Conservation (phyloP, 1,140 invertebrate genomes). For the Sarcophaga bullata region DNA sequence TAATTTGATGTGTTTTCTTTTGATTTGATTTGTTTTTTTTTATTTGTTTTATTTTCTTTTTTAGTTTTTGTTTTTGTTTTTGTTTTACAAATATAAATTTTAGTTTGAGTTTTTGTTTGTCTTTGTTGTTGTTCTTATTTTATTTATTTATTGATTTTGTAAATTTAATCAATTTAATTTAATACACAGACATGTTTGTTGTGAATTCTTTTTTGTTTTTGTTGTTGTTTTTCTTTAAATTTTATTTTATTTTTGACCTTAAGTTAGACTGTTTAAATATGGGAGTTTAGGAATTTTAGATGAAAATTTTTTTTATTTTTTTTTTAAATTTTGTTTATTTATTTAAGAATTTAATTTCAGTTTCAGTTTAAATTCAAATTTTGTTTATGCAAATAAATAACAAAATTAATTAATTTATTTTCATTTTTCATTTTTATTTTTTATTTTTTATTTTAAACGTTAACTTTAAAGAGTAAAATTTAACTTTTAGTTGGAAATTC, state of each 20-base stretch:
- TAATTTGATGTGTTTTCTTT: background rate
- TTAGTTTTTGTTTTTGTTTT: background rate
- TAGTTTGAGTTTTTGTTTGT: constrained; percentile 1
- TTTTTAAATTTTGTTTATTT: too few species aligned
- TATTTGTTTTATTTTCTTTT: too few species aligned
- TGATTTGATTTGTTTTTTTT: too few species aligned
- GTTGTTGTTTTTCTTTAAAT: constrained; percentile 4
- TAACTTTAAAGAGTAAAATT: background rate
- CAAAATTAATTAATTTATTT: too few species aligned
- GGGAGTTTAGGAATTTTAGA: too few species aligned
- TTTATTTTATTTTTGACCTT: background rate
- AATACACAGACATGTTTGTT: constrained; percentile 11
- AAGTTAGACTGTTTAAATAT: background rate
- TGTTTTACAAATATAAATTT: constrained; percentile 26
- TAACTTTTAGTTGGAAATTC: constrained; percentile 15
- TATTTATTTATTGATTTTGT: constrained; percentile 32
- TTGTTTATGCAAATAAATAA: too few species aligned
- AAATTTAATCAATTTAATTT: constrained; percentile 34
- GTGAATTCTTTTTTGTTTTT: background rate
- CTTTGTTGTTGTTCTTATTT: constrained; percentile 31
- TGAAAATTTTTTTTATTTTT: too few species aligned
- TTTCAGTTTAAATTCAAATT: too few species aligned
- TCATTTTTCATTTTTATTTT: too few species aligned
- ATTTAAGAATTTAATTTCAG: too few species aligned
- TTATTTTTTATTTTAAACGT: background rate